Conservation (phyloP, 2,888 invertebrate species). For the Leptothorax acervorum region DNA sequence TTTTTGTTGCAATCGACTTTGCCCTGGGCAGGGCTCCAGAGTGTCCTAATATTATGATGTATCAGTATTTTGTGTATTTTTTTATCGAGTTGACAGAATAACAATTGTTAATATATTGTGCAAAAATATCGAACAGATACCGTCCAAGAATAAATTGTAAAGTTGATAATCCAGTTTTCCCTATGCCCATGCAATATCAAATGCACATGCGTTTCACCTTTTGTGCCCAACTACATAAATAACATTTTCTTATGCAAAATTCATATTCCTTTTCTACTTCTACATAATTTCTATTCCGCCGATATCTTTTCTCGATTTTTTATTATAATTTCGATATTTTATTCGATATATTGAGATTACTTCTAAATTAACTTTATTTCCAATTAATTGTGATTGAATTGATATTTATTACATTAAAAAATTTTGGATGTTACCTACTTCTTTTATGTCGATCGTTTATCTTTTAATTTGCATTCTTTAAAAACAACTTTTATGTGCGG, state of each 20-base stretch:
- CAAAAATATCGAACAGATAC: slow-evolving; percentile 84
- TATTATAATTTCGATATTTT: neutral
- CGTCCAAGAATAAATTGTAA: slow-evolving; percentile 84
- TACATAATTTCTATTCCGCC: neutral
- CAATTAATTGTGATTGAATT: neutral
- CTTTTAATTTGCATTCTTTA: neutral
- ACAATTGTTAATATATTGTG: slow-evolving; percentile 85
- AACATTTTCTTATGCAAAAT: neutral
- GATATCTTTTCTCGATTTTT: neutral
- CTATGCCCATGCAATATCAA: slow-evolving; percentile 36
- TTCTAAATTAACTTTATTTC: slow-evolving; percentile 85
- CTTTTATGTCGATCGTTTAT: neutral
- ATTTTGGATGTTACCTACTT: neutral
- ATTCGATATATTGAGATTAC: slow-evolving; percentile 71
- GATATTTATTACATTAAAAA: neutral
- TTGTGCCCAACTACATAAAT: neutral
- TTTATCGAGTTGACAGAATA: slow-evolving; percentile 81
- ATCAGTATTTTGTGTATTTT: slow-evolving; percentile 84
- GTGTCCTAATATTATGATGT: slow-evolving; percentile 81
- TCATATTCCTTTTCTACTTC: neutral
- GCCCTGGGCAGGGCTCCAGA: slow-evolving; percentile 83
- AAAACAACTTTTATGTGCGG: no score
- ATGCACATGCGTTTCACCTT: neutral
- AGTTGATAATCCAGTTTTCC: slow-evolving; percentile 74
- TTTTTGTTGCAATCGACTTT: slow-evolving; percentile 82